Conservation (phyloP, 2,888 invertebrate genomes). For the Cataglyphis altisquamis region DNA sequence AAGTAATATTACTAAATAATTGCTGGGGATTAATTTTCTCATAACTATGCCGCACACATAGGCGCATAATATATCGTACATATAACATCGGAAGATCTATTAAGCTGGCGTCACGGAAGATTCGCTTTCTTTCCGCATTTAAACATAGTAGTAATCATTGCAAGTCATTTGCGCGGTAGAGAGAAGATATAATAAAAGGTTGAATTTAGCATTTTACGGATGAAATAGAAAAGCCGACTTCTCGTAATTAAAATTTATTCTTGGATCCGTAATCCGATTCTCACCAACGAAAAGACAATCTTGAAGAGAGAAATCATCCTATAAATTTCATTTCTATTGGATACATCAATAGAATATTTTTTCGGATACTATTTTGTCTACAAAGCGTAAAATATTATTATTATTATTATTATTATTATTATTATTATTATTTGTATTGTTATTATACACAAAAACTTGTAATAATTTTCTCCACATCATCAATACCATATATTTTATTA, state of each 20-base stretch:
- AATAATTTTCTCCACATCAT: neutral
- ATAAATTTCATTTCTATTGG: neutral
- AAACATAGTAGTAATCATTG: conserved; percentile 53
- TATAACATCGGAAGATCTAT: conserved; percentile 48
- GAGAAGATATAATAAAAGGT: conserved; percentile 20
- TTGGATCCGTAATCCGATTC: neutral
- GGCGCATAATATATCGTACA: conserved; percentile 12
- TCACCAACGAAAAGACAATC: neutral
- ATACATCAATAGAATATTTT: neutral
- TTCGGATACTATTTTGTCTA: neutral
- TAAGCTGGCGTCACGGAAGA: conserved; percentile 28
- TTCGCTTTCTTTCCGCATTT: conserved; percentile 71
- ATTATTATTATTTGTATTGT: neutral
- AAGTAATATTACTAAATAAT: neutral
- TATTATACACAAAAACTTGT: neutral
- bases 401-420: too few species aligned
- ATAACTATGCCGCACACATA: neutral
- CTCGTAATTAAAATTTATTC: conserved; percentile 22
- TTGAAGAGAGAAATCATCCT: neutral
- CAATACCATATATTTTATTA: neutral
- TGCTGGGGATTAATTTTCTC: neutral
- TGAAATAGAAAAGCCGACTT: conserved; percentile 15
- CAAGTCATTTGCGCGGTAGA: conserved; percentile 53
- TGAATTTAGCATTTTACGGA: conserved; percentile 16
- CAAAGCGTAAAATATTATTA: conserved; percentile 4